phyloP scores from a whole-genome alignment of 2,113 vertebrate species.

The Solea solea region DNA sequence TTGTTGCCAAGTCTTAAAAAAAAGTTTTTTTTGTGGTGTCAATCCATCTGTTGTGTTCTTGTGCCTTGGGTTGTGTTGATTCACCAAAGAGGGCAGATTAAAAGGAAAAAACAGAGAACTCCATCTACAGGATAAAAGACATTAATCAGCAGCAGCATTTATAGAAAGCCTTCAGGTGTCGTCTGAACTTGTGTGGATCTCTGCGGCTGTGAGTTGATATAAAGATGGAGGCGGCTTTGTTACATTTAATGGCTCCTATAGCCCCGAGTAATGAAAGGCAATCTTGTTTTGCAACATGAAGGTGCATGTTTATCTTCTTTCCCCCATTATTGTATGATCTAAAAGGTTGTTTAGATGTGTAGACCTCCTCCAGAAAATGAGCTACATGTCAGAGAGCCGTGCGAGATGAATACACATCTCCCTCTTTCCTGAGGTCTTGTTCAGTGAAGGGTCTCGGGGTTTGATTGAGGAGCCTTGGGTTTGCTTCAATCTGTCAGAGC shows the following conservation, averaged over 20 bases:
- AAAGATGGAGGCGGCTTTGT: conserved; percentile 46
- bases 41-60: conserved; percentile 12
- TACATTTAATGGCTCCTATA: conserved; percentile 54
- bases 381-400: neutral
- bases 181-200: conserved; percentile 31
- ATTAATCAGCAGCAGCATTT: conserved; percentile 51
- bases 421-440: conserved; percentile 46
- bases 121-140: conserved; percentile 33
- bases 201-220: conserved; percentile 53
- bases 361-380: conserved; percentile 14
- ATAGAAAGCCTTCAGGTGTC: conserved; percentile 56
- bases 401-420: conserved; percentile 49
- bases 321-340: conserved; percentile 49
- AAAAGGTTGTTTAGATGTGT: conserved; percentile 55
- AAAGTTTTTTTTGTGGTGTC: neutral
- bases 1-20: neutral
- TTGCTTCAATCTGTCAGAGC: conserved; percentile 49
- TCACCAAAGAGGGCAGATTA: neutral
- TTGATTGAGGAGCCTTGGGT: conserved; percentile 54
- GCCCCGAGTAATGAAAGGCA: conserved; percentile 52
- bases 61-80: conserved; percentile 28
- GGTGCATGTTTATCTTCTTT: conserved; percentile 49
- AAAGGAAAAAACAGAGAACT: conserved; percentile 8
- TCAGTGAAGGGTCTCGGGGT: conserved; percentile 35
- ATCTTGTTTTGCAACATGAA: conserved; percentile 43